Conservation (phyloP, 2,888 invertebrate species). For the Tenthredo notha region DNA sequence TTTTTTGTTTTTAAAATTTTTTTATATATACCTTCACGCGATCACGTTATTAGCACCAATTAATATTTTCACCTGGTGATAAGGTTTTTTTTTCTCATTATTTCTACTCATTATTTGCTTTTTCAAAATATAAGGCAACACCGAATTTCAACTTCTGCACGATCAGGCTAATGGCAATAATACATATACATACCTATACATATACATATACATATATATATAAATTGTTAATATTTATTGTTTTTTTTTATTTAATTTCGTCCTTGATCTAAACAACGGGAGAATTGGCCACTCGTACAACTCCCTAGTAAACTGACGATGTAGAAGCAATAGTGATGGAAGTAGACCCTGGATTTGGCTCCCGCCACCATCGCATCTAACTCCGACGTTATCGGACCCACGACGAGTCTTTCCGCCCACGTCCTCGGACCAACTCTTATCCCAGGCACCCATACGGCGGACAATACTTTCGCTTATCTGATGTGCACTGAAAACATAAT, state of each 20-base stretch:
- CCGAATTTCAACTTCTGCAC: neutral
- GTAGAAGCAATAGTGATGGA: conserved; percentile 67
- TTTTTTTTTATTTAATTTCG: conserved; percentile 68
- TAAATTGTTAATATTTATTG: conserved; percentile 12
- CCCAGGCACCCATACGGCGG: conserved; percentile 78
- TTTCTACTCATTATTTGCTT: conserved; percentile 19
- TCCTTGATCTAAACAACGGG: conserved; percentile 75
- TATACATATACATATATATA: neutral
- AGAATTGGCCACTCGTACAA: conserved; percentile 75
- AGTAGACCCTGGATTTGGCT: conserved; percentile 51
- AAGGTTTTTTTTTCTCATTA: conserved; percentile 9
- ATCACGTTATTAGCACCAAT: conserved; percentile 33
- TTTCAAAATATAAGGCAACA: conserved; percentile 43
- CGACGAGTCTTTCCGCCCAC: conserved; percentile 67
- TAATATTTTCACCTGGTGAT: conserved; percentile 28
- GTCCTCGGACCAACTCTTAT: conserved; percentile 74
- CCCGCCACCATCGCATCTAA: conserved; percentile 71
- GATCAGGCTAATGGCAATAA: neutral
- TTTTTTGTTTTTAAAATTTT: too few relatives aligned
- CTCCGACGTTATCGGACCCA: conserved; percentile 65
- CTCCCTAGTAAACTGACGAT: conserved; percentile 73
- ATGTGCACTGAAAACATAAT: conserved; percentile 43
- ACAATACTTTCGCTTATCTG: conserved; percentile 69
- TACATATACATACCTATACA: neutral
- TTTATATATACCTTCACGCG: neutral